Evolutionary conservation across 2,797 vertebrate species (phyloP).

Genomic region (Sebastes vulpes): DNA sequence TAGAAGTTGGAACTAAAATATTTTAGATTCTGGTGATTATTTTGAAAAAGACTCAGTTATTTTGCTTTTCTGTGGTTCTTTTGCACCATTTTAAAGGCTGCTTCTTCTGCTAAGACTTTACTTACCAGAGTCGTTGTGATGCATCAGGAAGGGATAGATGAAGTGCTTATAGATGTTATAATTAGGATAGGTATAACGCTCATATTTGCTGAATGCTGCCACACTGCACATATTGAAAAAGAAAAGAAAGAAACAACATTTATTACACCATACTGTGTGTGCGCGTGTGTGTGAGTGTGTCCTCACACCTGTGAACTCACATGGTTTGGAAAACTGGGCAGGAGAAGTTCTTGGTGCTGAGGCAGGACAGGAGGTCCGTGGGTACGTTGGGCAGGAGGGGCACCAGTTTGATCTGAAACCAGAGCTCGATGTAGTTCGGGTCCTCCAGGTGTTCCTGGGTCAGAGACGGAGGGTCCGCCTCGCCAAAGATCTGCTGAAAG

Average conservation of each 20-base stretch:
- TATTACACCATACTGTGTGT: background rate
- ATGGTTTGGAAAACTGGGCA: conserved; percentile 82
- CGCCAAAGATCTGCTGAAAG: conserved; percentile 69
- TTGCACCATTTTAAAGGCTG: background rate
- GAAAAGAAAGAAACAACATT: background rate
- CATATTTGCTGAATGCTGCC: conserved; percentile 56
- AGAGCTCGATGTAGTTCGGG: conserved; percentile 77
- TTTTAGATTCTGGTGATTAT: background rate
- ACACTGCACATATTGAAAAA: conserved; percentile 64
- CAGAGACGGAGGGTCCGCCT: conserved; percentile 44
- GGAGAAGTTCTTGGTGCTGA: conserved; percentile 86
- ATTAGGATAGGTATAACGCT: conserved; percentile 8
- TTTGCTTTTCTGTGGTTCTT: background rate
- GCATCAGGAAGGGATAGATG: conserved; percentile 72
- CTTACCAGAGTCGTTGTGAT: conserved; percentile 71
- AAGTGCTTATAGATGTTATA: conserved; percentile 72
- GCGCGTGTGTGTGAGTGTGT: background rate
- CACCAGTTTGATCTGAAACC: conserved; percentile 83
- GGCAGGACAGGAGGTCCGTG: conserved; percentile 76
- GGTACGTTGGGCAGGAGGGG: conserved; percentile 73
- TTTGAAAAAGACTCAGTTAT: background rate
- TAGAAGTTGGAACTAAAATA: too few species aligned
- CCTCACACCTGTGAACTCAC: conserved; percentile 59
- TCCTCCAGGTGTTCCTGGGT: conserved; percentile 74
- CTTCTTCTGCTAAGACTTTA: background rate